Conservation (phyloP, 1,140 invertebrate species). For the Leptinotarsa defecta region DNA sequence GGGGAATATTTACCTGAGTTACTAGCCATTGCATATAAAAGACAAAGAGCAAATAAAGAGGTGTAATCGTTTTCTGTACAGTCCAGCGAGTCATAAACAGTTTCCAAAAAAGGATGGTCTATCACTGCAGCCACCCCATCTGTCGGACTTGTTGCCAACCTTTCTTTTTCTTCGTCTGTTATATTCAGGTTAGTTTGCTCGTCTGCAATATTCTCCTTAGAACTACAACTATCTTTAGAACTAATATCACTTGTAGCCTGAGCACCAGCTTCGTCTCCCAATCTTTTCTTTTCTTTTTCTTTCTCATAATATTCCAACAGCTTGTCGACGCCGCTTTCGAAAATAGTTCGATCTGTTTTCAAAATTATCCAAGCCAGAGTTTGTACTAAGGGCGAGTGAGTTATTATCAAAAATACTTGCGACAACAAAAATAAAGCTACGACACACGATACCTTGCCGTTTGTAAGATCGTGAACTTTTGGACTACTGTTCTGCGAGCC, state of each 20-base stretch:
- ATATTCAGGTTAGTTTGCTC: slow-evolving; percentile 80
- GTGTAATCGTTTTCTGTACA: slow-evolving; percentile 94
- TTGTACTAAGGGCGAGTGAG: slow-evolving; percentile 85
- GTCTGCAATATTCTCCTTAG: slow-evolving; percentile 47
- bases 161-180: slow-evolving; percentile 91
- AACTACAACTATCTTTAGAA: slow-evolving; percentile 42
- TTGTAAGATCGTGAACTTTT: slow-evolving; percentile 39
- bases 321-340: slow-evolving; percentile 67
- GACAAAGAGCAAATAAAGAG: slow-evolving; percentile 87
- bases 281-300: slow-evolving; percentile 36
- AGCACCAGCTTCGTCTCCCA: slow-evolving; percentile 51
- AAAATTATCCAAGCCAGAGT: slow-evolving; percentile 88
- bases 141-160: slow-evolving; percentile 61
- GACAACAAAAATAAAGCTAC: slow-evolving; percentile 91
- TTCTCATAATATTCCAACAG: slow-evolving; percentile 56
- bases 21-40: slow-evolving; percentile 91
- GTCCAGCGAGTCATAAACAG: slow-evolving; percentile 81
- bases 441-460: slow-evolving; percentile 73
- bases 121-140: slow-evolving; percentile 56
- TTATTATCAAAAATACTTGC: slow-evolving; percentile 95
- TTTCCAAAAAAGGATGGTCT: slow-evolving; percentile 85
- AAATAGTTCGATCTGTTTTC: slow-evolving; percentile 73
- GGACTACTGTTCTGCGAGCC: slow-evolving; percentile 28
- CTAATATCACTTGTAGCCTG: slow-evolving; percentile 41
- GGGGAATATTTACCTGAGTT: slow-evolving; percentile 77